Evolutionary conservation across 2,113 vertebrate species (phyloP).

Genomic region (Eulemur macaco): DNA sequence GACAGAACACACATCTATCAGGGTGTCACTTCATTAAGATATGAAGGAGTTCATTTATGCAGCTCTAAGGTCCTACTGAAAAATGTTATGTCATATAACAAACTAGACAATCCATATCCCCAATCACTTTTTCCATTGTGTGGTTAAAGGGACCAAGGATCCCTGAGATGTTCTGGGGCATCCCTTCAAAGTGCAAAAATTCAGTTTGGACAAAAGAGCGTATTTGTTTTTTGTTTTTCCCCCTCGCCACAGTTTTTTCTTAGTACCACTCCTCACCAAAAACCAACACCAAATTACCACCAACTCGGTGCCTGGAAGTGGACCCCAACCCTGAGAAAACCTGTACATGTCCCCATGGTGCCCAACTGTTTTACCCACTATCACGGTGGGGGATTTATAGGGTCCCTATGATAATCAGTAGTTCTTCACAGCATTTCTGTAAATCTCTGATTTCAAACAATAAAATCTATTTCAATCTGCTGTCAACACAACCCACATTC

Average conservation of each 20-base stretch:
- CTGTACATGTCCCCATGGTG: neutral
- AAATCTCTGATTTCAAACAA: constrained; percentile 18
- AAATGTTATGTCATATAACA: neutral
- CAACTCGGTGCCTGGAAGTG: neutral
- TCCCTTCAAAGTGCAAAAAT: neutral
- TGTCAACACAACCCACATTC: neutral
- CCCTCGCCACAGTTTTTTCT: neutral
- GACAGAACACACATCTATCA: neutral
- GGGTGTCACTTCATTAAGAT: neutral
- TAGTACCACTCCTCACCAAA: neutral
- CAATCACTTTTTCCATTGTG: neutral
- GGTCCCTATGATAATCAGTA: neutral
- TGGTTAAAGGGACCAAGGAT: neutral
- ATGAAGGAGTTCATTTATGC: neutral
- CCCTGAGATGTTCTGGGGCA: neutral
- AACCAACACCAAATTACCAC: neutral
- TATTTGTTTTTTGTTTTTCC: neutral
- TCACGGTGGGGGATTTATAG: neutral
- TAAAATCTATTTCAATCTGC: neutral
- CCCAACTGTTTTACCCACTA: neutral
- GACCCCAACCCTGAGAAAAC: neutral
- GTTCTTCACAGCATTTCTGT: constrained; percentile 10
- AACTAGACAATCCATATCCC: neutral
- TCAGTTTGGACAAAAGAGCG: neutral
- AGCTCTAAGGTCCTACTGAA: neutral